Percentiles rank a stretch among this genome's conserved stretches.
Evolutionary conservation across 2,797 vertebrate genomes (phyloP).

Genomic region (Acrossocheilus fasciatus): DNA sequence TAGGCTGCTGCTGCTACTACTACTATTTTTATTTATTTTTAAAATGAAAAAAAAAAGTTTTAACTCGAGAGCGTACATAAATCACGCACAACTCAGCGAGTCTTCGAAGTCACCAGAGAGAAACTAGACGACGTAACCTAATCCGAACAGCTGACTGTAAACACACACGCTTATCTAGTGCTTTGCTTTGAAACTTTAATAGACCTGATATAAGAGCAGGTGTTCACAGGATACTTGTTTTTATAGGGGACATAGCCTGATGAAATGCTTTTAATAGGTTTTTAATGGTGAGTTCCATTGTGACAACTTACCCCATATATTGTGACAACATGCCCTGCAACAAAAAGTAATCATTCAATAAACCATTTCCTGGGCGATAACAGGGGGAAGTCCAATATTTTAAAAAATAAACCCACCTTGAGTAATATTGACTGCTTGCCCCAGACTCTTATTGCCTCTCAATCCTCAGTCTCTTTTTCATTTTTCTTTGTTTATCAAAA

Average conservation of each 20-base stretch:
- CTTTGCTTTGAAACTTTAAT: slow-evolving; percentile 23
- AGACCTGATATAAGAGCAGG: slow-evolving; percentile 8
- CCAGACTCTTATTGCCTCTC: no score
- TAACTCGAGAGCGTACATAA: background rate
- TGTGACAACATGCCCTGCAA: background rate
- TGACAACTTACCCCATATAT: background rate
- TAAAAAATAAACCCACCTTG: background rate
- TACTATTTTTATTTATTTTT: background rate
- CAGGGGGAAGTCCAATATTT: background rate
- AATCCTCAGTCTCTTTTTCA: background rate
- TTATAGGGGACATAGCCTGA: background rate
- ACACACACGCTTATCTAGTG: background rate
- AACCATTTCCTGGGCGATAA: background rate
- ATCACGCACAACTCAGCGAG: background rate
- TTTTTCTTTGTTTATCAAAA: background rate
- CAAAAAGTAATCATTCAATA: background rate
- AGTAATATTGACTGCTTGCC: background rate
- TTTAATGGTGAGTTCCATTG: background rate
- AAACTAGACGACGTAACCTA: background rate
- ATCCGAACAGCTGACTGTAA: background rate
- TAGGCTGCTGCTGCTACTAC: background rate
- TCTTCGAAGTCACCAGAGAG: background rate
- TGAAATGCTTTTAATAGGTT: background rate
- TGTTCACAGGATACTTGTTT: background rate
- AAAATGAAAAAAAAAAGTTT: background rate